Evolutionary conservation across 2,888 invertebrate species (phyloP).

Genomic region (Pyralis farinalis): DNA sequence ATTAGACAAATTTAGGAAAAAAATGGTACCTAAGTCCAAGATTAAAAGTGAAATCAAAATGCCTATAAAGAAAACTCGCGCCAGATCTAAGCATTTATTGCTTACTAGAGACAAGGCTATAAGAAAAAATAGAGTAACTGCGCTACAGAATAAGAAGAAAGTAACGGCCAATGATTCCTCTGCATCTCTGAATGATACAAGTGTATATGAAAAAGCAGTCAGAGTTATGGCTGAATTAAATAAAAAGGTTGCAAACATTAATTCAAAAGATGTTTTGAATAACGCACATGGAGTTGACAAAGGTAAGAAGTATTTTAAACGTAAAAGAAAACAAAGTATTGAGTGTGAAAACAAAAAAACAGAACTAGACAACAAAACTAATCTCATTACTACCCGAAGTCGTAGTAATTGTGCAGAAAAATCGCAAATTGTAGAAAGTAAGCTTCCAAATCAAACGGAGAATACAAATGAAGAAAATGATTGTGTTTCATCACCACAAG

Average conservation of each 20-base stretch:
- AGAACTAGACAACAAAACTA: background rate
- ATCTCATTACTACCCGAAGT: slow-evolving; percentile 27
- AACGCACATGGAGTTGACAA: background rate
- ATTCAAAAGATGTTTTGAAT: background rate
- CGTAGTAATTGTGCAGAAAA: slow-evolving; percentile 20
- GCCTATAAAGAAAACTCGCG: slow-evolving; percentile 21
- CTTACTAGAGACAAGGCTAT: no score
- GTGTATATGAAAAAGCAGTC: slow-evolving; percentile 54
- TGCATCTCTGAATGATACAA: slow-evolving; percentile 39
- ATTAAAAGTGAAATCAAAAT: slow-evolving; percentile 30
- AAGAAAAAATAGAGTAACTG: background rate
- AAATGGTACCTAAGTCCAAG: slow-evolving; percentile 49
- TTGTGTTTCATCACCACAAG: background rate
- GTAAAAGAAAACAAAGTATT: background rate
- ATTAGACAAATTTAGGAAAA: slow-evolving; percentile 46
- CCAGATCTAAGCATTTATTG: slow-evolving; percentile 6
- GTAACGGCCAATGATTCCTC: slow-evolving; percentile 23
- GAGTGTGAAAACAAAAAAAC: background rate
- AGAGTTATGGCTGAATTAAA: slow-evolving; percentile 52
- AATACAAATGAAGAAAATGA: background rate
- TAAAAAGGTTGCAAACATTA: slow-evolving; percentile 4
- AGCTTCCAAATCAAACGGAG: background rate
- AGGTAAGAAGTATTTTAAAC: background rate
- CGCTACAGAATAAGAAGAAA: slow-evolving; percentile 9
- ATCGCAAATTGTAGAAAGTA: background rate